A percentile compares a stretch with the other conserved stretches of the same genome.
These are phyloP conservation scores for Columba guinea DNA, from an alignment of 2,797 vertebrate genomes.

Conservation along the genomic window DNA sequence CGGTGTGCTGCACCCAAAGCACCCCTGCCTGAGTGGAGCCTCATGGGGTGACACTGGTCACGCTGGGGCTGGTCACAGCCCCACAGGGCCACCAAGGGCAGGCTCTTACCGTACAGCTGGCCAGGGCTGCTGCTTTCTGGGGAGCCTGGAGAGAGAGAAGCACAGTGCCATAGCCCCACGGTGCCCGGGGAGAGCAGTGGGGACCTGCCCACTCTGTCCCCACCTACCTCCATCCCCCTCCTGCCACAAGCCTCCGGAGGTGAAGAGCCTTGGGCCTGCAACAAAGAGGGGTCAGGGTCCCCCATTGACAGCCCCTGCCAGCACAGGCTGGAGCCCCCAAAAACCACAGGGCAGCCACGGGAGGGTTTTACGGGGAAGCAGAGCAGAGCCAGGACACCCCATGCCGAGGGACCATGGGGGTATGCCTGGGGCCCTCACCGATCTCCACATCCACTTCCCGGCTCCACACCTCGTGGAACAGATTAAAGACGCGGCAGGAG, in stretches of 20 bases:
- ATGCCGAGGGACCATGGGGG: accelerated
- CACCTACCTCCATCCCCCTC: slow-evolving; percentile 27
- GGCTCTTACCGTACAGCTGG: slow-evolving; percentile 42
- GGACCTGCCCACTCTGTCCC: accelerated
- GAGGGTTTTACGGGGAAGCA: neutral
- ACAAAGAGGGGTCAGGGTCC: neutral
- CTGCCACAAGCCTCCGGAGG: slow-evolving; percentile 47
- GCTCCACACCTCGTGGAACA: slow-evolving; percentile 84
- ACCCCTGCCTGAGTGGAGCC: neutral
- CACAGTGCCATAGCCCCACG: accelerated
- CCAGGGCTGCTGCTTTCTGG: neutral
- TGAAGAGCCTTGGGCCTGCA: slow-evolving; percentile 10
- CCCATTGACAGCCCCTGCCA: accelerated
- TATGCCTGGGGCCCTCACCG: slow-evolving; percentile 67
- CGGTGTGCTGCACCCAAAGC: neutral
- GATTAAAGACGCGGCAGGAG: slow-evolving; percentile 82
- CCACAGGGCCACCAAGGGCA: neutral
- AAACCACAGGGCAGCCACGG: accelerated
- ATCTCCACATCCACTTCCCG: slow-evolving; percentile 77
- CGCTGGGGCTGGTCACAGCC: neutral
- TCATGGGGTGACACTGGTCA: neutral
- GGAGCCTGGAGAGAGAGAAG: slow-evolving; percentile 26
- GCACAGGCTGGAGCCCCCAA: neutral
- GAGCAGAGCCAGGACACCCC: neutral
- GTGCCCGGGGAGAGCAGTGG: accelerated